Conservation (phyloP, 2,113 vertebrate genomes). For the Hystrix brachyura region DNA sequence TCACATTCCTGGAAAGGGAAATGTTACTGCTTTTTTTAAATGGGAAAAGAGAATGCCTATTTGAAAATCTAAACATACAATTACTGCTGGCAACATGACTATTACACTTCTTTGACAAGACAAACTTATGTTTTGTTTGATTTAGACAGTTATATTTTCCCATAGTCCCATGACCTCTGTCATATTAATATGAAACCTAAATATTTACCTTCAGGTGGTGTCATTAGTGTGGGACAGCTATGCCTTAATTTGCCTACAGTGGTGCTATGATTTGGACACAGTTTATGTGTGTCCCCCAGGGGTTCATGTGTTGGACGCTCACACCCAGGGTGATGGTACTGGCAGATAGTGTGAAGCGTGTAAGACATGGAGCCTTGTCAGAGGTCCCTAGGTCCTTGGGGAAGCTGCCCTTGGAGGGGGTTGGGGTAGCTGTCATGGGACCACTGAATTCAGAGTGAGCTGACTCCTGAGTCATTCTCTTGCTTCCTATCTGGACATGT, state of each 20-base stretch:
- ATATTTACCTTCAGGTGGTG: slow-evolving; percentile 44
- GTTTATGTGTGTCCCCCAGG: too few species aligned
- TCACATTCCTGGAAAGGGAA: slow-evolving; percentile 80
- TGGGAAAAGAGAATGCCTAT: slow-evolving; percentile 28
- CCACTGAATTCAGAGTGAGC: background rate
- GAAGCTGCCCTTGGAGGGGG: background rate
- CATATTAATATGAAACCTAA: slow-evolving; percentile 38
- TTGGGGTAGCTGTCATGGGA: background rate
- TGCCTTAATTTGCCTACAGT: background rate
- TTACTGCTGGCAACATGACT: slow-evolving; percentile 39
- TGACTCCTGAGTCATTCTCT: background rate
- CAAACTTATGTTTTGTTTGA: slow-evolving; percentile 65
- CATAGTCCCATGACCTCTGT: background rate
- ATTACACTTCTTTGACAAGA: slow-evolving; percentile 67
- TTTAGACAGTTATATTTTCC: slow-evolving; percentile 61
- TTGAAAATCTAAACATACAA: slow-evolving; percentile 61
- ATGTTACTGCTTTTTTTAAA: slow-evolving; percentile 51
- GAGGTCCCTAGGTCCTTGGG: background rate
- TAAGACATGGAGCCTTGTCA: background rate
- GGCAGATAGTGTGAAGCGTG: background rate
- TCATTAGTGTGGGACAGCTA: background rate
- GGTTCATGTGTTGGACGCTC: background rate
- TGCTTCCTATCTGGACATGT: background rate
- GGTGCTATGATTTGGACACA: background rate
- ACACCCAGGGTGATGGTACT: background rate